Evolutionary conservation across 2,797 vertebrate species (phyloP), one percentile per base, ranked within the genome.

Genomic region (Lacerta bilineata): DNA sequence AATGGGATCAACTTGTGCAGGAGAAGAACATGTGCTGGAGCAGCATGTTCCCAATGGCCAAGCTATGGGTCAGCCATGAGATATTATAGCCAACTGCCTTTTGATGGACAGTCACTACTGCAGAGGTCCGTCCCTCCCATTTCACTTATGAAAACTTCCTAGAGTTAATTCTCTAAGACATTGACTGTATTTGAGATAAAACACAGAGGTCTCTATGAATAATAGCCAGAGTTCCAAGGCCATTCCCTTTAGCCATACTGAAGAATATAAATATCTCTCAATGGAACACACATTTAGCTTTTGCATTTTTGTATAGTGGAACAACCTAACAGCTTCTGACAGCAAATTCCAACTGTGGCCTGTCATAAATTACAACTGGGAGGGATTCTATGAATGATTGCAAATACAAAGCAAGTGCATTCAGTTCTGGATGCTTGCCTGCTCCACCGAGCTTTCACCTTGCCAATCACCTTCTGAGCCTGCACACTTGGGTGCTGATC

Each of bases 331-430:
- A 88, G 82, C 20, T 1, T 33, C 0, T 0, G 8, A 82, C 80
- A 20, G 83, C 72, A 85, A 43, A 80, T 83, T 41, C 0, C 66
- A 83, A 78, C 69, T n/a, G 33, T 85, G 72, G 3, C 80, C 83
- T 84, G 76, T 68, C 85, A 36, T 72, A 43, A 85, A 88, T 66
- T 46, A 90, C 50, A 87, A 3, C 29, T 5, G 10, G 88, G 33
- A 82, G 0, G 18, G 39, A 82, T 66, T 46, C 59, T n/a, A 11
- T 50, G 79, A 8, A 27, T 27, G 46, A 27, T 76, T 79, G 43
- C 43, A 71, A 79, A 80, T 80, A 36, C 20, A 79, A 82, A 3
- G 18, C 33, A 50, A 64, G 27, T 33, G 41, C 86, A 81, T 64
- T 61, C 29, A 10, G 71, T 36, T 61, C 80, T 76, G 71, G 29